Base-by-base conservation (phyloP, 2,113 vertebrate species). In the Pelobates fuscus region DNA sequence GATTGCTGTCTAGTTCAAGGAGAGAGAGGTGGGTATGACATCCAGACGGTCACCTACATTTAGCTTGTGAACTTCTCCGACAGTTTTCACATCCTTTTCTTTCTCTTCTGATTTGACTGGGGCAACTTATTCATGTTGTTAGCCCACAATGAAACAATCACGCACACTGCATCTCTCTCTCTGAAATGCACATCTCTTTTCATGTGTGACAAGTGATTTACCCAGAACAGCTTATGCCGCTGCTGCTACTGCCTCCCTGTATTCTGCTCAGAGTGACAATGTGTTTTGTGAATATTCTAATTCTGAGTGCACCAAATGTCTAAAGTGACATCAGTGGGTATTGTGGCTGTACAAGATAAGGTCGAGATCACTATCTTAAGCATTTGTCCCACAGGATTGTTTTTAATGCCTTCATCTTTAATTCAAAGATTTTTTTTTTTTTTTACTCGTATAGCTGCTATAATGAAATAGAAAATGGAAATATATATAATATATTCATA, bases 201-300 rank as follows among this genome's bases (percentile, higher is more conserved):
- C 73, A 68, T 77, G 55, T 68, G 55, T 68, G 73, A 68, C 65
- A 77, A 68, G 52, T 77, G 57, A 77, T 77, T n/a, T 77, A 77
- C 65, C 58, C 55, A 60, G 23, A 24, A 18, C 46, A 46, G 73
- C 64, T 18, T 67, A 14, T 46, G 44, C 57, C 30, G 73, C 64
- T 46, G 55, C 70, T 37, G 15, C 43, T 18, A n/a, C 26, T 67
- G 44, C 46, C 37, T 59, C 55, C 55, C 21, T 65, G 20, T 58
- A 76, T 76, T 77, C 23, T 67, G 55, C 52, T 68, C 55, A 25
- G 54, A 24, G 65, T 72, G 70, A 72, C 70, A 72, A 63, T 64
- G 70, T 54, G 26, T 72, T 63, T 63, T 58, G 43, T 25, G 72
- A 32, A 29, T 64, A 64, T 75, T 65, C 30, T 41, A 17, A 65